Evolutionary conservation across 2,113 vertebrate species (phyloP), one percentile per base, ranked within the genome.

Genomic region (Grallaria varia): DNA sequence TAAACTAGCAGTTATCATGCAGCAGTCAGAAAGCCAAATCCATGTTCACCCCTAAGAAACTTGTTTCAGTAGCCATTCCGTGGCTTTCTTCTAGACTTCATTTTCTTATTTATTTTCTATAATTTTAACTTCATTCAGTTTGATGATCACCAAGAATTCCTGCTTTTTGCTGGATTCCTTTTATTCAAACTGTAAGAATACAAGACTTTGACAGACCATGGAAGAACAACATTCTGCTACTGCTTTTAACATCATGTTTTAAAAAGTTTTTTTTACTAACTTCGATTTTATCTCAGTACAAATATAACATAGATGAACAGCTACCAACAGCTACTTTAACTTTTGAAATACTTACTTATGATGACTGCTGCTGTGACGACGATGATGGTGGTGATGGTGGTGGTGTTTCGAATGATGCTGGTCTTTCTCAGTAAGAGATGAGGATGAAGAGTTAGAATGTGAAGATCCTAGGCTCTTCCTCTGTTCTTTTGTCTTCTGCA

Each of bases 401-500:
- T 99, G 98, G 64, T 99, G 98, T 97, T 99, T 99, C 69, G 99
- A 98, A 97, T 98, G 98, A 97, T 99, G 99, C 96, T 98, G 98
- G 90, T 99, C 99, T 98, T 99, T 99, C 95, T 99, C 99, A 12
- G 98, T 98, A 84, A 99, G 98, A 64, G 99, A 99, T 5, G 98
- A 97, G 52, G 98, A 98, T 23, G 99, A 99, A 17, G 99, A 99
- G 95, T 99, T 99, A 66, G 99, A 98, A 96, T 98, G 98, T n/a
- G 98, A 98, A 50, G 99, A 99, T 73, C 99, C 99, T 21, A 99
- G 98, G 95, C 98, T 99, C 97, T 99, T 99, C 94, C 99, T 98
- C 92, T 99, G 99, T 87, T 99, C 99, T 97, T 99, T 99, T 53
- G 99, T 99, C 98, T 99, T 99, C 97, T 99, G 99, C 76, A 99